Evolutionary conservation across 2,113 vertebrate genomes (phyloP).

Genomic region (Marmota flaviventris): DNA sequence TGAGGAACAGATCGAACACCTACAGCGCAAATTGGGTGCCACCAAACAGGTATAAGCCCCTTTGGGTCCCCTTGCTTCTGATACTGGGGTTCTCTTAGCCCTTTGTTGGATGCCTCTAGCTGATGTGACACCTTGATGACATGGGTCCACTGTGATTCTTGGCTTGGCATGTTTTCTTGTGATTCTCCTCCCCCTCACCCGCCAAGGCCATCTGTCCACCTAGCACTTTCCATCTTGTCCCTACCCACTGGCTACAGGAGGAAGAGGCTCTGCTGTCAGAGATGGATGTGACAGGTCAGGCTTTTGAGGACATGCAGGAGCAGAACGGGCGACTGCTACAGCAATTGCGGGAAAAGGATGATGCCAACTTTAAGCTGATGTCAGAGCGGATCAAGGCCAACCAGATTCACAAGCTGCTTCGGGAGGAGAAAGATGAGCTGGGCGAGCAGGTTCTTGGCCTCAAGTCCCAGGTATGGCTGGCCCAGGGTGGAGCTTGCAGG

Average conservation of each 20-base stretch:
- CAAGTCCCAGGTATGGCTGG: conserved; percentile 92
- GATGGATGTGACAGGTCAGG: conserved; percentile 97
- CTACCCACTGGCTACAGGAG: conserved; percentile 87
- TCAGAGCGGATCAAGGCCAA: conserved; percentile 97
- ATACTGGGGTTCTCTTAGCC: neutral
- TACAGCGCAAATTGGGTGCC: conserved; percentile 95
- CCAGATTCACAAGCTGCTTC: conserved; percentile 96
- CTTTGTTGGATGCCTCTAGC: neutral
- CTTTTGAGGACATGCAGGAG: conserved; percentile 98
- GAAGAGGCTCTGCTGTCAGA: conserved; percentile 96
- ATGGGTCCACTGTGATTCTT: neutral
- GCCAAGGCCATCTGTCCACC: neutral
- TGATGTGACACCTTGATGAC: neutral
- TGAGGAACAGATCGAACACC: conserved; percentile 95
- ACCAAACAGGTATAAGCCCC: conserved; percentile 92
- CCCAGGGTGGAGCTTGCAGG: neutral
- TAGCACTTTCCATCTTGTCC: neutral
- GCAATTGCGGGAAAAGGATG: conserved; percentile 96
- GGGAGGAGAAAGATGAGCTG: conserved; percentile 96
- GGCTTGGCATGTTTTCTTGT: neutral
- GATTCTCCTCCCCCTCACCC: neutral
- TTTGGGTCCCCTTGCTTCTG: neutral
- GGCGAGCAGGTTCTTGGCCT: conserved; percentile 95
- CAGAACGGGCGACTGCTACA: conserved; percentile 96
- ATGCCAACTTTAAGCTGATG: conserved; percentile 98